Conservation (phyloP, 2,113 vertebrate species). For the Phyllostomus hastatus region DNA sequence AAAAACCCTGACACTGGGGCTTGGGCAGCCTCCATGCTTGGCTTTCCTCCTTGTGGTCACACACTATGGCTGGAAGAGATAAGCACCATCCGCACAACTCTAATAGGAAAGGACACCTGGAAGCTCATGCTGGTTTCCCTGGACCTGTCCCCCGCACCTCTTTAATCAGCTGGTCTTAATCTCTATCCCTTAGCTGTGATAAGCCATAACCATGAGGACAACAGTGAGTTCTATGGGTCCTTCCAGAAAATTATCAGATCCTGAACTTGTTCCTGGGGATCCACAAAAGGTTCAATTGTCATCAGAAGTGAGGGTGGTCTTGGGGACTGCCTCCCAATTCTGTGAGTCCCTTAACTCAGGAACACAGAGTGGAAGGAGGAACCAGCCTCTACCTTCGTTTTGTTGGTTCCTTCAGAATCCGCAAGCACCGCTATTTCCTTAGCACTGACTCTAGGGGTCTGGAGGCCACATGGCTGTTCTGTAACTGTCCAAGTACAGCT, state of each 20-base stretch:
- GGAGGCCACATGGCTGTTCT: too few species aligned
- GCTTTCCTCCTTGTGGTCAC: not conserved
- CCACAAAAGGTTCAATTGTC: not conserved
- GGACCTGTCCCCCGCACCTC: not conserved
- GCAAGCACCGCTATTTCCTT: too few species aligned
- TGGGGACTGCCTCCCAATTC: not conserved
- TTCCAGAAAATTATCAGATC: not conserved
- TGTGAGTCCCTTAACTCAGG: not conserved
- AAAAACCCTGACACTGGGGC: not conserved
- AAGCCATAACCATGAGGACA: not conserved
- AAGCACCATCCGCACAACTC: accelerated
- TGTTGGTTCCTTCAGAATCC: not conserved
- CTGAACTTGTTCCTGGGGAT: not conserved
- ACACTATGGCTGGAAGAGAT: not conserved
- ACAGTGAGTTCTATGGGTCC: not conserved
- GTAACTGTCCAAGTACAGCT: too few species aligned
- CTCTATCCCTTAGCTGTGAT: not conserved
- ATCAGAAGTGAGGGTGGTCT: not conserved
- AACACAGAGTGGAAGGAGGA: not conserved
- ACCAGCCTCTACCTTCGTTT: not conserved
- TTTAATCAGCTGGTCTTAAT: not conserved
- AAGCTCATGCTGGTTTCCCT: not conserved
- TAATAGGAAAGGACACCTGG: too few species aligned
- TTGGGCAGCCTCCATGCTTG: too few species aligned
- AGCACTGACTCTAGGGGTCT: too few species aligned